Conservation (phyloP, 1,140 invertebrate genomes). For the Euschistus heros region DNA sequence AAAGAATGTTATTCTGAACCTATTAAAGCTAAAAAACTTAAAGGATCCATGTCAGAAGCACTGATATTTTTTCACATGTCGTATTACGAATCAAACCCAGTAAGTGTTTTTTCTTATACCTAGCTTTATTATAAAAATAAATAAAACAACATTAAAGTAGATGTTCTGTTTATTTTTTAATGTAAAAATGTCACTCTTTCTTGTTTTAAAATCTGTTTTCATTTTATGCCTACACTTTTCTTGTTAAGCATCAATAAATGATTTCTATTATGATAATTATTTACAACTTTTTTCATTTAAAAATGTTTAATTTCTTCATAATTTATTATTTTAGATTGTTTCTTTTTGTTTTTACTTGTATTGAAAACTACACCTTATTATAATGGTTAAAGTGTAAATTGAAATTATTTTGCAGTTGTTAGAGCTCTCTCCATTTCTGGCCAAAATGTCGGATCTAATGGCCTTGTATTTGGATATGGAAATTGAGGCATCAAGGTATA, state of each 20-base stretch:
- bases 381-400: not conserved
- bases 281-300: not conserved
- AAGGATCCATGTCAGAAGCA: conserved; percentile 37
- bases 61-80: conserved; percentile 39
- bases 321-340: not conserved
- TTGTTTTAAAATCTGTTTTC: not conserved
- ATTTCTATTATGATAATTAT: too few relatives aligned
- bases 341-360: not conserved
- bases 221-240: not conserved
- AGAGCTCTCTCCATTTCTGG: conserved; percentile 36
- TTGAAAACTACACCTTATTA: not conserved
- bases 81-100: conserved; percentile 36
- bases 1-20: conserved; percentile 37
- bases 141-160: not conserved
- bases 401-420: conserved; percentile 32
- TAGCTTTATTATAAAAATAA: not conserved
- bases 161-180: not conserved
- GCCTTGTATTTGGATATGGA: conserved; percentile 41
- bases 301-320: not conserved
- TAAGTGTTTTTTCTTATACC: conserved; percentile 28
- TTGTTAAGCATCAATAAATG: too few relatives aligned
- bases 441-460: conserved; percentile 39
- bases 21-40: conserved; percentile 36
- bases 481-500: conserved; percentile 36
- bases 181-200: not conserved